Percentiles rank a stretch among this genome's conserved stretches.
These are phyloP conservation scores for Macaria notata DNA, from an alignment of 2,888 invertebrate species.

Conservation along the genomic window DNA sequence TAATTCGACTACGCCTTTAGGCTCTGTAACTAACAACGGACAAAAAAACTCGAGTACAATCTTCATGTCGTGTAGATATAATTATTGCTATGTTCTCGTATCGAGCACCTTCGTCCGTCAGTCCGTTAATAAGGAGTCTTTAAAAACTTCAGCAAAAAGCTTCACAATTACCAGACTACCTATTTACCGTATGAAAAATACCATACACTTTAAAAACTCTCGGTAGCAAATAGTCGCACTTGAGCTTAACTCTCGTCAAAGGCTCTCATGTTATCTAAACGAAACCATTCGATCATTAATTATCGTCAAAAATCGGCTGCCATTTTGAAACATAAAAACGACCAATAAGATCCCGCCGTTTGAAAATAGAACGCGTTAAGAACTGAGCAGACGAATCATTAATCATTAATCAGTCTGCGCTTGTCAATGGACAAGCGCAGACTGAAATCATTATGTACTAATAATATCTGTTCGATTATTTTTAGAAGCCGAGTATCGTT, in stretches of 20 bases:
- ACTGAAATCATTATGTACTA: constrained; percentile 42
- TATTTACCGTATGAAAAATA: constrained; percentile 69
- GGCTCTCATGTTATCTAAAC: constrained; percentile 58
- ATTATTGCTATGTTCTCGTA: constrained; percentile 12
- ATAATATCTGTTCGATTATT: constrained; percentile 26
- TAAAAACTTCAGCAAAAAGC: constrained; percentile 24
- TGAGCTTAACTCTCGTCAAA: constrained; percentile 50
- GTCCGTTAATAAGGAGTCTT: constrained; percentile 8
- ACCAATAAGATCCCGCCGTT: constrained; percentile 63
- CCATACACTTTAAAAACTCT: constrained; percentile 50
- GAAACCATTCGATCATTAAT: constrained; percentile 65
- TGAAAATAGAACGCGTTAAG: constrained; percentile 66
- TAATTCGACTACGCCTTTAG: constrained; percentile 12
- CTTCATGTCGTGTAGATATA: constrained; percentile 1
- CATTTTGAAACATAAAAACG: constrained; percentile 67
- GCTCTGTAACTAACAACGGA: constrained; percentile 13
- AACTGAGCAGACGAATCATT: constrained; percentile 66
- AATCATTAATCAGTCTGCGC: too few relatives aligned
- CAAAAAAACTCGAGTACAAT: constrained; percentile 9
- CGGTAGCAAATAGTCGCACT: constrained; percentile 66
- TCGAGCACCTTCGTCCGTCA: constrained; percentile 15
- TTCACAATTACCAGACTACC: constrained; percentile 36
- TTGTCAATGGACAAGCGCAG: constrained; percentile 44
- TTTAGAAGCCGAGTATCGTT: constrained; percentile 22
- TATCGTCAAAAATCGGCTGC: constrained; percentile 72